Base-by-base conservation (phyloP, 2,113 vertebrate genomes). In the Cyanistes caeruleus region DNA sequence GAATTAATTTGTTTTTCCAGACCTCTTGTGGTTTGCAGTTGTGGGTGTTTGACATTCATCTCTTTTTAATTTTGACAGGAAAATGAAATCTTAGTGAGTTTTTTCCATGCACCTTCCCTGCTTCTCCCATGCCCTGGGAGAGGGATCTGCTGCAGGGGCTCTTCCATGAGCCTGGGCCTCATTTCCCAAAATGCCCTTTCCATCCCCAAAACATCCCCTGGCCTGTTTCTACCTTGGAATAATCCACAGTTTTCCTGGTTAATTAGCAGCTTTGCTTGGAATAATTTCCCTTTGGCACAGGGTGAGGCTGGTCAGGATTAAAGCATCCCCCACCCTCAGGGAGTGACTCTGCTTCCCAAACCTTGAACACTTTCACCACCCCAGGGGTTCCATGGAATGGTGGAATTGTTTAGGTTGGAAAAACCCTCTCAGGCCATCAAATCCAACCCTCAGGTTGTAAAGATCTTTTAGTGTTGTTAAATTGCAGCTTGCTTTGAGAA, bases 321-420 rank as follows among this genome's bases (percentile, higher is more conserved):
- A 41, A 59, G 39, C 28, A 4, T 70, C 11, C 0, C 19, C 41
- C 56, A 3, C 17, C 68, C 7, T 8, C 7, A 2, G 46, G 46
- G 76, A 60, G 20, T 1, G 20, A 23, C 65, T 78, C 24, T 73
- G 80, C 58, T 53, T 35, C 75, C 75, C 75, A 76, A 39, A 27
- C 8, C 53, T 63, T 0, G 0, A 35, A 48, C 0, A 3, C 11
- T 73, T 53, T 44, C 65, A 17, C 7, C 7, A 3, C 12, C 49
- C 37, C 30, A 2, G 28, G 22, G 30, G 0, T 44, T 37, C 68
- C 68, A 11, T 2, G 20, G 60, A 39, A 28, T 7, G 4, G 0
- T 15, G 35, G 64, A 30, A 48, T 62, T 41, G 30, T 13, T 25
- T 1, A 9, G 63, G 21, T 0, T 76, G 79, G 48, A 62, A 83